Conservation (phyloP, 1,140 invertebrate genomes). For the Coboldia fuscipes region DNA sequence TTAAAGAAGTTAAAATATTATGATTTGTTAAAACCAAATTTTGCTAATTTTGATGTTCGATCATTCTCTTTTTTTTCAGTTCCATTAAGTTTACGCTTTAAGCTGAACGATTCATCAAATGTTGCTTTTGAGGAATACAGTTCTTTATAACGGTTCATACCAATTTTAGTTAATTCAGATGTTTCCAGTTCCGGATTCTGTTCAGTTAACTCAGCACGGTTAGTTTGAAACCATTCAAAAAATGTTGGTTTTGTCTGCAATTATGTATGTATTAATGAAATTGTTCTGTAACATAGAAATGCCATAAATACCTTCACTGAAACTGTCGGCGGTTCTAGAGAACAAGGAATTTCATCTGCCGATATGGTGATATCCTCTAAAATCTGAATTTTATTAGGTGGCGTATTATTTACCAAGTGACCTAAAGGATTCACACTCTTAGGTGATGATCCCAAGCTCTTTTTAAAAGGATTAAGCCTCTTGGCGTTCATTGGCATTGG, state of each 20-base stretch:
- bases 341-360: slow-evolving; percentile 3
- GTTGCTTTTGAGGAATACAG: slow-evolving; percentile 9
- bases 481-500: slow-evolving; percentile 1
- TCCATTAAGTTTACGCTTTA: no score
- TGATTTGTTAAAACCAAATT: no score
- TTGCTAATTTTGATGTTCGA: no score
- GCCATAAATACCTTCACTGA: slow-evolving; percentile 6
- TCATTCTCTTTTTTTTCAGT: no score
- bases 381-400: no score
- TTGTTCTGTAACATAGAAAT: slow-evolving; percentile 6
- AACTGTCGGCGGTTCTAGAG: not conserved
- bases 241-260: slow-evolving; percentile 22
- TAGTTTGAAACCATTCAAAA: slow-evolving; percentile 30
- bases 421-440: not conserved
- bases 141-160: slow-evolving; percentile 28
- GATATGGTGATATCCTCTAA: no score
- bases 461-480: slow-evolving; percentile 4
- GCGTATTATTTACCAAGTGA: no score
- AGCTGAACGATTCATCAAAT: not conserved
- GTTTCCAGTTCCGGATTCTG: slow-evolving; percentile 29
- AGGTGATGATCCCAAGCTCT: not conserved
- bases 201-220: slow-evolving; percentile 26
- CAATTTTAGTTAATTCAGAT: slow-evolving; percentile 27
- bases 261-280: slow-evolving; percentile 4
- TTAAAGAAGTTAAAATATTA: no score